Evolutionary conservation across 1,140 invertebrate species (phyloP).

Genomic region (Bradysia coprophila): DNA sequence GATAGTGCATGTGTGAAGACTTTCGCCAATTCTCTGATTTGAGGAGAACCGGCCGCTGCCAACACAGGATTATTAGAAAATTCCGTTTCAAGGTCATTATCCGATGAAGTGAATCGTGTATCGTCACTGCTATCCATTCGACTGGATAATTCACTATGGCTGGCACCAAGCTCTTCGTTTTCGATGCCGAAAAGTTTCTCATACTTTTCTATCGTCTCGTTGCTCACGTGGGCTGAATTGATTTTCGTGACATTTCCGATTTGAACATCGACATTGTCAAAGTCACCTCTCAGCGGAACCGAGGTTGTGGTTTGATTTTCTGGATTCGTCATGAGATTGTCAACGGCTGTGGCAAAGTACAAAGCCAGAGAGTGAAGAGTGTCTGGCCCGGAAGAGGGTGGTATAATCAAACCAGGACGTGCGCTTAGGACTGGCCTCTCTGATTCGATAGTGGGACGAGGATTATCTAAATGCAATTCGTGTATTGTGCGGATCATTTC

Average conservation of each 20-base stretch:
- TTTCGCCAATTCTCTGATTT: conserved; percentile 56
- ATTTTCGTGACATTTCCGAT: not conserved
- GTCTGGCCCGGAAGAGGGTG: conserved; percentile 49
- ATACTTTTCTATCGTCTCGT: conserved; percentile 36
- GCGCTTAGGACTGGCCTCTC: conserved; percentile 9
- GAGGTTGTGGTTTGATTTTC: conserved; percentile 13
- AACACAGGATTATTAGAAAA: conserved; percentile 2
- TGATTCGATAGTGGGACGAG: not conserved
- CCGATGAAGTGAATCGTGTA: conserved; percentile 23
- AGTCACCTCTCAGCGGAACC: too few species aligned
- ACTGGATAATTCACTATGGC: not conserved
- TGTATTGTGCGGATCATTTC: conserved; percentile 26
- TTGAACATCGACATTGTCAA: too few species aligned
- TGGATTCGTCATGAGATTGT: conserved; percentile 31
- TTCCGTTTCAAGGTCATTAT: conserved; percentile 31
- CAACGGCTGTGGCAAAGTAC: conserved; percentile 51
- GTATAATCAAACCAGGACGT: conserved; percentile 38
- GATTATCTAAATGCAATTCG: conserved; percentile 10
- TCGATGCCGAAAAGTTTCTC: conserved; percentile 29
- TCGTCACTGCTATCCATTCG: conserved; percentile 9
- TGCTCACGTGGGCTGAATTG: conserved; percentile 26
- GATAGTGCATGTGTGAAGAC: conserved; percentile 65
- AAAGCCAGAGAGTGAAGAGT: conserved; percentile 55
- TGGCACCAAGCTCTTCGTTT: conserved; percentile 5
- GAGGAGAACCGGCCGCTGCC: conserved; percentile 24